Evolutionary conservation across 2,797 vertebrate genomes (phyloP), one percentile per base, ranked within the genome.

Genomic region (Falco cherrug): DNA sequence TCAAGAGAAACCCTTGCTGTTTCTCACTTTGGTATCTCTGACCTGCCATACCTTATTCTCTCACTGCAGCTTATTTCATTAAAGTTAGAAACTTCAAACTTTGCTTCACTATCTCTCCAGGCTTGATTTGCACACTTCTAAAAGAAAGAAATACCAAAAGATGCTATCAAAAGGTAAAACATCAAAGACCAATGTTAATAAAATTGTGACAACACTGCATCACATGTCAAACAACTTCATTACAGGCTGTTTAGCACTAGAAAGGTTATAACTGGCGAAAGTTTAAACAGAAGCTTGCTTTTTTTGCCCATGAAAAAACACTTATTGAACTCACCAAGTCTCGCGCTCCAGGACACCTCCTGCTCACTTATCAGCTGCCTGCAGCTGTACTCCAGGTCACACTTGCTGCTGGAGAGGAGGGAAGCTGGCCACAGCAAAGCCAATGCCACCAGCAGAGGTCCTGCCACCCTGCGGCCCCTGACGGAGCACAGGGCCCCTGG

Each of bases 1-100:
- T 84, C 87, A 56, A 91, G 84, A 87, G 71, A 88, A 88, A 82
- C 70, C 59, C 74, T 93, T 88, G 29, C 43, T 76, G 33, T 76
- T 79, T 93, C 87, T 93, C 85, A 70, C 93, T 84, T 95, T 35
- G 48, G 93, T 87, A 77, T 87, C 75, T 89, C 85, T 95, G 94
- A 95, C 87, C 94, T 90, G 31, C 63, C 45, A 33, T 88, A 63
- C 77, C 17, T 79, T 67, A 87, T 63, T 48, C 28, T 77, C 73
- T 88, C 43, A 67, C 20, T 53, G 85, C 31, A 63, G 28, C 29
- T 87, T 87, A 81, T 89, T 93, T 80, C 67, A 75, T 74, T 94
- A 59, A 90, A 84, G 67, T 64, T 59, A 74, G 35, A 90, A 90
- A 71, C 7, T 50, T 43, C 14, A 22, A 81, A 82, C 61, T 92